These are phyloP conservation scores for Keiferia lycopersicella DNA, from an alignment of 2,888 invertebrate species.

Conservation along the genomic window DNA sequence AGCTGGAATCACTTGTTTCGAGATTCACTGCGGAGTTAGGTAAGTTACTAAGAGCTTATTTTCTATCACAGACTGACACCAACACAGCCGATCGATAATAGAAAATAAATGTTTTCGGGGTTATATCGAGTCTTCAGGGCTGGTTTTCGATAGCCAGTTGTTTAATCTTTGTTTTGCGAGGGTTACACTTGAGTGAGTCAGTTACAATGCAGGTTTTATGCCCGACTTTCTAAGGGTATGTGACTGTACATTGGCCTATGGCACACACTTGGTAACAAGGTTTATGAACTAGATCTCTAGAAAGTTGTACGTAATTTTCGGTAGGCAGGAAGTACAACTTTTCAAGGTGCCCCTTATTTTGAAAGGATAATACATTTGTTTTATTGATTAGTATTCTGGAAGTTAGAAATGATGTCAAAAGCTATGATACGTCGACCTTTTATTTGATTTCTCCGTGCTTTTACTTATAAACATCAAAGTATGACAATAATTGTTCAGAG, in stretches of 20 bases:
- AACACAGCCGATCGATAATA: constrained; percentile 71
- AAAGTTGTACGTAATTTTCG: not conserved
- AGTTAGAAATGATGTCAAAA: too few species aligned
- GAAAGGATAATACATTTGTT: too few species aligned
- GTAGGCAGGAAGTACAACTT: not conserved
- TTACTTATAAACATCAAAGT: too few species aligned
- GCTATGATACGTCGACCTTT: too few species aligned
- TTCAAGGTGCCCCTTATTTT: not conserved
- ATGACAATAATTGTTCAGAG: too few species aligned
- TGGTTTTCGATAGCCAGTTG: constrained; percentile 29
- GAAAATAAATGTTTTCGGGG: constrained; percentile 54
- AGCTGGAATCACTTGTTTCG: constrained; percentile 26
- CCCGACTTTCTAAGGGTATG: constrained; percentile 42
- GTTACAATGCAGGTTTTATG: constrained; percentile 40
- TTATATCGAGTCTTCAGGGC: constrained; percentile 39
- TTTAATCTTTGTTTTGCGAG: constrained; percentile 25
- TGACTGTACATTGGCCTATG: constrained; percentile 11
- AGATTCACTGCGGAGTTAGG: constrained; percentile 20
- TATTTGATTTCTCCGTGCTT: too few species aligned
- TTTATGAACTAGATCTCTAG: not conserved
- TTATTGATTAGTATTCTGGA: too few species aligned
- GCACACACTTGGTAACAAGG: not conserved
- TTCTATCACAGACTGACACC: constrained; percentile 44
- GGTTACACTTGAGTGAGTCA: constrained; percentile 37
- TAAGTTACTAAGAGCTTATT: constrained; percentile 27